phyloP scores from a whole-genome alignment of 2,888 invertebrate species.

The Cynaeus angustus region DNA sequence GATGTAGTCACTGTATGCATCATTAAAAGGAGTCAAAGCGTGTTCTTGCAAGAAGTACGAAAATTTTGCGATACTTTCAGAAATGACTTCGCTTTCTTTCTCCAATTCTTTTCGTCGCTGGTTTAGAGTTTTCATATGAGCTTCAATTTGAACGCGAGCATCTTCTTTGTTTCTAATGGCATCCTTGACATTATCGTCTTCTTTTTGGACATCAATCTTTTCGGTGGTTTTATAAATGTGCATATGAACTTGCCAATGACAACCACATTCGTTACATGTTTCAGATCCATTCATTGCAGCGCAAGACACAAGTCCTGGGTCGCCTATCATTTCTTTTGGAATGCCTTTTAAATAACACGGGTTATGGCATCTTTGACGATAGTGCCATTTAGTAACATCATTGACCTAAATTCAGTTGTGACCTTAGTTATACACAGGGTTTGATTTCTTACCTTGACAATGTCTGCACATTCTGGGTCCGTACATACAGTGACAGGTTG shows the following conservation, averaged over 20 bases:
- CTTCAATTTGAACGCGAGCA: constrained; percentile 52
- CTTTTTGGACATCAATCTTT: constrained; percentile 57
- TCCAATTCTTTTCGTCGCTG: constrained; percentile 55
- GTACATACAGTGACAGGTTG: constrained; percentile 66
- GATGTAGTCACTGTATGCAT: constrained; percentile 58
- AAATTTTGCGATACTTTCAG: constrained; percentile 57
- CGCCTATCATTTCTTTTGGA: constrained; percentile 63
- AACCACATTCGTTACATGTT: constrained; percentile 60
- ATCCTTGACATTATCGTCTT: constrained; percentile 57
- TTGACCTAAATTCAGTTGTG: background rate
- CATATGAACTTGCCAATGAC: constrained; percentile 64
- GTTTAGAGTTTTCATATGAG: constrained; percentile 56
- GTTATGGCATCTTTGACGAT: constrained; percentile 65
- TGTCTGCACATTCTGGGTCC: constrained; percentile 58
- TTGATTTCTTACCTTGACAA: constrained; percentile 54
- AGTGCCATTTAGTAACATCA: constrained; percentile 61
- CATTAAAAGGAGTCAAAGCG: constrained; percentile 59
- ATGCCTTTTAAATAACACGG: constrained; percentile 64
- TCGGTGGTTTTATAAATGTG: constrained; percentile 66
- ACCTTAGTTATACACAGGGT: background rate
- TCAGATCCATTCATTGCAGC: constrained; percentile 58
- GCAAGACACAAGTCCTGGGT: constrained; percentile 61
- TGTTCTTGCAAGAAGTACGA: constrained; percentile 59
- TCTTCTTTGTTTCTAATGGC: constrained; percentile 59
- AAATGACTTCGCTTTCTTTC: constrained; percentile 58